Conservation (phyloP, 2,888 invertebrate species). For the Tipula lateralis region DNA sequence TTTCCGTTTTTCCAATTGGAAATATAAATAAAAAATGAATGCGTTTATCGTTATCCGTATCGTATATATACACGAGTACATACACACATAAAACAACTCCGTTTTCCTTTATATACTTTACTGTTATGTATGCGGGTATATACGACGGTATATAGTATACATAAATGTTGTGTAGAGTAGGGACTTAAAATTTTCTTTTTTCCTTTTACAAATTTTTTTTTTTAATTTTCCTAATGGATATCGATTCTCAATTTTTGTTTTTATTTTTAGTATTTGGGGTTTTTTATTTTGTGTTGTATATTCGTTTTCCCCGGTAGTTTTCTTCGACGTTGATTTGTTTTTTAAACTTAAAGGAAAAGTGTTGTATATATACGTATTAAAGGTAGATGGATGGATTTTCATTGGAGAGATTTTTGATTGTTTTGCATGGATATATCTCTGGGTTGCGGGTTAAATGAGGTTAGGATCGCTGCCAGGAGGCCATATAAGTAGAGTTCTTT, state of each 20-base stretch:
- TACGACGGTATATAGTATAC: background rate
- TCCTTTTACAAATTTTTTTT: constrained; percentile 39
- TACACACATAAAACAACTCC: background rate
- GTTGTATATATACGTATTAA: background rate
- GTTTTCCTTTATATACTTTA: background rate
- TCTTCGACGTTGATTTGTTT: background rate
- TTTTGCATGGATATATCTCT: no score
- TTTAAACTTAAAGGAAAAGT: background rate
- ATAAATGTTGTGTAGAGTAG: constrained; percentile 19
- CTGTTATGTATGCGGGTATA: background rate
- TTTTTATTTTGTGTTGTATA: constrained; percentile 26
- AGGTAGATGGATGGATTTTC: background rate
- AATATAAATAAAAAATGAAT: constrained; percentile 6
- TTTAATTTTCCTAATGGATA: constrained; percentile 53
- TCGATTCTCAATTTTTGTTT: constrained; percentile 41
- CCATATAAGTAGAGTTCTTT: no score
- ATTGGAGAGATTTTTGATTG: background rate
- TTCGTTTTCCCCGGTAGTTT: constrained; percentile 20
- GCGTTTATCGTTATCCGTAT: constrained; percentile 24
- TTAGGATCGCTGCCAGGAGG: no score
- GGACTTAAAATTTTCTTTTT: background rate
- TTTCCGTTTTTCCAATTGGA: background rate
- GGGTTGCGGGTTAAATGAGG: no score
- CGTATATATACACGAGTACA: background rate
- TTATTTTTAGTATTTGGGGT: constrained; percentile 20